A percentile compares a stretch with the other conserved stretches of the same genome.
phyloP scores from a whole-genome alignment of 2,797 vertebrate species.

The Scomberomorus guttatus region DNA sequence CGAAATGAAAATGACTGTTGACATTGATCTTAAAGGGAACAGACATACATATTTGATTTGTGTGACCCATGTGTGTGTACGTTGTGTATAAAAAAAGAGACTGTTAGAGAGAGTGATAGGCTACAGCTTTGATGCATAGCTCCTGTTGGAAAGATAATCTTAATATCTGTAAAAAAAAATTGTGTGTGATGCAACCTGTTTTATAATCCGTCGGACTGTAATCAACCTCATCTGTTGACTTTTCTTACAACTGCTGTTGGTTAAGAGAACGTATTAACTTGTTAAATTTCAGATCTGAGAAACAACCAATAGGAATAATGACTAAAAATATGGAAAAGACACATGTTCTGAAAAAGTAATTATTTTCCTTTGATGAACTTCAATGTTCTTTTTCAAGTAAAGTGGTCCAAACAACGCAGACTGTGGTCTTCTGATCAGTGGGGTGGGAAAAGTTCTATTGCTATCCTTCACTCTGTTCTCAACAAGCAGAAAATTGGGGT shows the following conservation, averaged over 20 bases:
- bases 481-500: constrained; percentile 59
- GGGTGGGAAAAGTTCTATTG: constrained; percentile 20
- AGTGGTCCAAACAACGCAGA: neutral
- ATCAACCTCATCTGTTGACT: constrained; percentile 2
- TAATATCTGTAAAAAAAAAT: no score
- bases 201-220: constrained; percentile 8
- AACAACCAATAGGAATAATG: neutral
- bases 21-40: constrained; percentile 1
- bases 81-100: neutral
- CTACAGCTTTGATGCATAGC: neutral
- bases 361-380: constrained; percentile 1
- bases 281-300: neutral
- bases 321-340: neutral
- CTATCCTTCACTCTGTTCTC: constrained; percentile 60
- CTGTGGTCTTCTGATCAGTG: constrained; percentile 10
- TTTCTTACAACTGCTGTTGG: neutral
- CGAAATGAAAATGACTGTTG: neutral
- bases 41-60: constrained; percentile 1
- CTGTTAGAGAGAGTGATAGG: neutral
- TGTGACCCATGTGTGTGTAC: neutral
- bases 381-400: constrained; percentile 9
- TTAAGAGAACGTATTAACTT: neutral
- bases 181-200: constrained; percentile 7
- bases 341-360: neutral
- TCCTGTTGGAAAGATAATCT: neutral